These are phyloP conservation scores for Ligdia adustata DNA, from an alignment of 2,888 invertebrate species.

Conservation along the genomic window DNA sequence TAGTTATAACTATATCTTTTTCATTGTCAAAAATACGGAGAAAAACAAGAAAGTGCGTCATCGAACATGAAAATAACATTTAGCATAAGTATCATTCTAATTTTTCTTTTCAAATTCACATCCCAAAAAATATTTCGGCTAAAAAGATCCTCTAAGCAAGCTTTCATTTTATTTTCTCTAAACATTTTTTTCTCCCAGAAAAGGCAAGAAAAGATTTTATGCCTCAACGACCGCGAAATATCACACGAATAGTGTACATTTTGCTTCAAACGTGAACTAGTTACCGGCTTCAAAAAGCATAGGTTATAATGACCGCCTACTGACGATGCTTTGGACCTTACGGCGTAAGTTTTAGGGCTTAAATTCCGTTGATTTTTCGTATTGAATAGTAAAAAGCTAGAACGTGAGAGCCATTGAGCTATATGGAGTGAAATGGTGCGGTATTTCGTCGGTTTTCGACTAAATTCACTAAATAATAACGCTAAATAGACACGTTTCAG, in stretches of 20 bases:
- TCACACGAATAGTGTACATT: conserved; percentile 34
- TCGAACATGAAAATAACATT: no score
- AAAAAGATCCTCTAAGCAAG: background rate
- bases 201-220: conserved; percentile 35
- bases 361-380: conserved; percentile 16
- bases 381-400: conserved; percentile 30
- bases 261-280: conserved; percentile 31
- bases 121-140: background rate
- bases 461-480: conserved; percentile 40
- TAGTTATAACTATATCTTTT: no score
- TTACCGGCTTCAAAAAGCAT: conserved; percentile 26
- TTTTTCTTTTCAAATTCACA: no score
- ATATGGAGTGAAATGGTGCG: conserved; percentile 44
- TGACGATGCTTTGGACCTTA: conserved; percentile 14
- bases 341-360: conserved; percentile 8
- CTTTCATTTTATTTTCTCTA: conserved; percentile 14
- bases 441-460: conserved; percentile 46
- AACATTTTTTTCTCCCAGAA: conserved; percentile 18
- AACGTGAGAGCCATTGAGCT: conserved; percentile 43
- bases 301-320: conserved; percentile 28
- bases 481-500: conserved; percentile 37
- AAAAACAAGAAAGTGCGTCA: no score
- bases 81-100: no score
- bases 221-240: conserved; percentile 31
- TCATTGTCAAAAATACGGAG: no score